Evolutionary conservation across 2,797 vertebrate species (phyloP), one percentile per base, ranked within the genome.

Genomic region (Merluccius polli): DNA sequence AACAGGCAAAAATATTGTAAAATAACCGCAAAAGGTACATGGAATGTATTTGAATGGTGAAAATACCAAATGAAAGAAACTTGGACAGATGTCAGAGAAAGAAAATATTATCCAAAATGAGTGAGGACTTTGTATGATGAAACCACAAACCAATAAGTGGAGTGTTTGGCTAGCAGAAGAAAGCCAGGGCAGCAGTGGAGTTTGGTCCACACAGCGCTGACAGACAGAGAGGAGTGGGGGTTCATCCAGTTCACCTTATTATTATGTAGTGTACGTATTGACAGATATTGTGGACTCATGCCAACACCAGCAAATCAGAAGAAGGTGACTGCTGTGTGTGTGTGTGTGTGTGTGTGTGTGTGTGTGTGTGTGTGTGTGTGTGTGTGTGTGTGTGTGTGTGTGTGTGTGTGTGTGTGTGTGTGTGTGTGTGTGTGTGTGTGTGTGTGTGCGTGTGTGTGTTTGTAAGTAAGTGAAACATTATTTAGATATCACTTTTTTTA

Each of bases 371-470:
- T 67, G 10, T 67, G 63, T 29, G 24, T 67, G 63, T 30, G 63
- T 30, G 63, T 67, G 63, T 67, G 63, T 67, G 63, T 67, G 63
- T 67, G 63, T 67, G 63, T 15, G 27, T 68, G 27, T 68, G 63
- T 67, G 65, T 30, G 65, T 68, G 27, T 30, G 65, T 68, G 65
- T 68, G 65, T 68, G 65, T 68, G 65, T 68, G 65, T 68, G 63
- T 73, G 32, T 31, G 24, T 73, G 27, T 18, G 21, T 59, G 27
- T 73, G 27, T 63, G 73, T 73, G 48, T 73, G 48, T 63, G 31
- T 70, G 69, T 70, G 63, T 16, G 67, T 29, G 68, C 3, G 27
- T 75, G 74, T 31, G 59, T 29, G 63, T 16, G 41, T 12, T n/a
- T n/a, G n/a, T n/a, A n/a, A n/a, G n/a, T n/a, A n/a, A n/a, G n/a